These are phyloP conservation scores for Nymphalis io DNA, from an alignment of 1,140 invertebrate species.

Conservation along the genomic window DNA sequence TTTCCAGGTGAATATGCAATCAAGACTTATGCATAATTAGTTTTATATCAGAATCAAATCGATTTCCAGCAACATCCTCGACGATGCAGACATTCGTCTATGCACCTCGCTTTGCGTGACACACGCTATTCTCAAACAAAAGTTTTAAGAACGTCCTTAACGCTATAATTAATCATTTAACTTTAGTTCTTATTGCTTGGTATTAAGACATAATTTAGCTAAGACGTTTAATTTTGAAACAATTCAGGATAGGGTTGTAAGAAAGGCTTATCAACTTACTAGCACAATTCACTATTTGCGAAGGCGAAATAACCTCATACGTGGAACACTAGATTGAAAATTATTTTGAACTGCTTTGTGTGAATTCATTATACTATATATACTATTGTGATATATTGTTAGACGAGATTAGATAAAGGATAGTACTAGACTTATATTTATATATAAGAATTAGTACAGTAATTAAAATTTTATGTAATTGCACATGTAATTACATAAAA, in stretches of 20 bases:
- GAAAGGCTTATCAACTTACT: slow-evolving; percentile 57
- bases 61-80: slow-evolving; percentile 51
- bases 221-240: slow-evolving; percentile 13
- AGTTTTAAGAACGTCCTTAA: slow-evolving; percentile 21
- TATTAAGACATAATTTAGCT: slow-evolving; percentile 23
- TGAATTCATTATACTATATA: neutral
- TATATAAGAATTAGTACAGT: too few relatives aligned
- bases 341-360: slow-evolving; percentile 20
- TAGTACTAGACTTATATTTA: neutral
- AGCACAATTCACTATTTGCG: slow-evolving; percentile 49
- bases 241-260: slow-evolving; percentile 27
- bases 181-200: slow-evolving; percentile 12
- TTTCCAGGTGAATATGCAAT: slow-evolving; percentile 7
- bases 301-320: slow-evolving; percentile 26
- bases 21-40: slow-evolving; percentile 47
- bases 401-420: neutral
- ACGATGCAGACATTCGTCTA: slow-evolving; percentile 57
- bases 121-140: slow-evolving; percentile 48
- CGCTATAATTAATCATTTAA: slow-evolving; percentile 2
- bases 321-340: slow-evolving; percentile 25
- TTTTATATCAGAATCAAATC: slow-evolving; percentile 49
- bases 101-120: slow-evolving; percentile 59
- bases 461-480: too few relatives aligned
- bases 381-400: neutral
- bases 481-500: too few relatives aligned